A percentile compares a stretch with the other conserved stretches of the same genome.
Conservation (phyloP, 2,797 vertebrate genomes). For the Anolis apletophallus region DNA sequence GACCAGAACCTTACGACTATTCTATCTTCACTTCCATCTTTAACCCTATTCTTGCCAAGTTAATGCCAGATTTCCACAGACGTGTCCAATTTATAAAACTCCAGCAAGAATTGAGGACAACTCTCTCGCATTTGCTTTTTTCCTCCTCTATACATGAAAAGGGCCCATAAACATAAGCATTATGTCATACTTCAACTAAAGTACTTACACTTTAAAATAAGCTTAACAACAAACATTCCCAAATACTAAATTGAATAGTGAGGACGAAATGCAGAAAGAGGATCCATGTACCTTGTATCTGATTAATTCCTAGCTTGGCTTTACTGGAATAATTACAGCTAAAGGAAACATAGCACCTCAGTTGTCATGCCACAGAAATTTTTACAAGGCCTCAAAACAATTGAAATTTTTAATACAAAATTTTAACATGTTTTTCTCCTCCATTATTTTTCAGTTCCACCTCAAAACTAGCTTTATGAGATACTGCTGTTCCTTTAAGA, state of each 20-base stretch:
- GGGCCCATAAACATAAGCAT: background rate
- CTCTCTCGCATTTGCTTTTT: background rate
- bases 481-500: slow-evolving; percentile 48
- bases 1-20: background rate
- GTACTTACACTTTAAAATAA: background rate
- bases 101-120: background rate
- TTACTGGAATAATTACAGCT: slow-evolving; percentile 78
- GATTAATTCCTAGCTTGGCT: slow-evolving; percentile 67
- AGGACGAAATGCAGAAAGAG: background rate
- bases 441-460: slow-evolving; percentile 52
- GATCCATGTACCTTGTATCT: slow-evolving; percentile 6
- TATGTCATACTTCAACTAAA: background rate
- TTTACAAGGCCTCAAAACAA: slow-evolving; percentile 66
- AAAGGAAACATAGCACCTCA: slow-evolving; percentile 70
- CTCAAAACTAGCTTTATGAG: slow-evolving; percentile 60
- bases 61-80: background rate
- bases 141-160: background rate
- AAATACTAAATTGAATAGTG: slow-evolving; percentile 5
- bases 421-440: slow-evolving; percentile 57
- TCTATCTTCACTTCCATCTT: background rate
- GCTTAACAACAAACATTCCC: background rate
- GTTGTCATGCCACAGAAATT: slow-evolving; percentile 68
- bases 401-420: slow-evolving; percentile 60
- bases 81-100: background rate
- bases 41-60: background rate